Percentiles rank a stretch among this genome's conserved stretches.
Conservation (phyloP, 2,113 vertebrate genomes). For the Myxocyprinus asiaticus region DNA sequence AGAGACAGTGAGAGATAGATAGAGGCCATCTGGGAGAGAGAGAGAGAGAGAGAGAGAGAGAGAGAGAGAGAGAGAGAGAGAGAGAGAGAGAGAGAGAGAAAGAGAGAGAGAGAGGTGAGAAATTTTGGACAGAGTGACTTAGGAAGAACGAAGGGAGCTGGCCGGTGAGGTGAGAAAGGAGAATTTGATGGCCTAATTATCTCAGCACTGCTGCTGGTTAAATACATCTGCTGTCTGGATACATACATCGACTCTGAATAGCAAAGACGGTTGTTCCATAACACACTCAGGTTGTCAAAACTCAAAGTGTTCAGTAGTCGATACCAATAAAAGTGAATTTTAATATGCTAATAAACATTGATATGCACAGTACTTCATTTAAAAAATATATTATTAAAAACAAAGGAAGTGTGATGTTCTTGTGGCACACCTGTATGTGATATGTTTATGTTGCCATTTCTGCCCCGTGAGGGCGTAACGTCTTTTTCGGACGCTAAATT, state of each 20-base stretch:
- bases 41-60: too few species aligned
- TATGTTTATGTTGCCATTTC: conserved; percentile 98
- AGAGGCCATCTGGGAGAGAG: too few species aligned
- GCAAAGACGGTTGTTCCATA: too few species aligned
- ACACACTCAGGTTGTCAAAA: too few species aligned
- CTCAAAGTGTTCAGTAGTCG: too few species aligned
- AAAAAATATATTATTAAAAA: too few species aligned
- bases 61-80: conserved; percentile 9
- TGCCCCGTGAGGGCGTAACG: conserved; percentile 96
- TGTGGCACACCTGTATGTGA: conserved; percentile 92
- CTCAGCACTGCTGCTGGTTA: conserved; percentile 16
- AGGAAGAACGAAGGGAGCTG: not conserved
- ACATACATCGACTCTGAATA: too few species aligned
- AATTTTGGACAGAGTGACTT: not conserved
- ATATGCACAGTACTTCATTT: not conserved
- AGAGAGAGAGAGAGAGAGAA: not conserved
- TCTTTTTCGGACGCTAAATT: conserved; percentile 88
- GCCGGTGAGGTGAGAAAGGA: not conserved
- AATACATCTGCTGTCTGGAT: too few species aligned
- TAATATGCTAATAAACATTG: too few species aligned
- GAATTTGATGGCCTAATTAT: conserved; percentile 32
- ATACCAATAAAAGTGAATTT: too few species aligned
- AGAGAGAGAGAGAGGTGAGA: not conserved
- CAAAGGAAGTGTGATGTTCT: not conserved
- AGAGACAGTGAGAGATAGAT: too few species aligned